Base-by-base conservation (phyloP, 2,113 vertebrate genomes). In the Myxocyprinus asiaticus region DNA sequence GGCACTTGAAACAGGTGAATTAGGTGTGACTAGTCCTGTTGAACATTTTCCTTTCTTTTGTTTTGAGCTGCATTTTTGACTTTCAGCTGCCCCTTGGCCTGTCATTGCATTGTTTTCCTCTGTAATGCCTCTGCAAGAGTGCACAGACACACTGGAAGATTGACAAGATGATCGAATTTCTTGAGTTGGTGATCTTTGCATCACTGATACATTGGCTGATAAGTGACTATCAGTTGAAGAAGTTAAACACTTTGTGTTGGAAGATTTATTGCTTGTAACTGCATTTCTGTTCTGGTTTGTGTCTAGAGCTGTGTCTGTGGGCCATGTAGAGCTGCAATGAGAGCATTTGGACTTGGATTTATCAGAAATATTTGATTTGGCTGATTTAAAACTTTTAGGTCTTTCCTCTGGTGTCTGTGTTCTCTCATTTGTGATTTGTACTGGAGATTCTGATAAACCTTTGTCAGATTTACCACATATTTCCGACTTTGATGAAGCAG, bases 41-140 rank as follows among this genome's bases (percentile, higher is more conserved):
- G 77, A 6, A 0, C 84, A 85, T 42, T 88, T 85, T 0, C n/a
- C 59, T 62, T 85, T 85, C 45, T 78, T 53, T 77, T 75, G 82
- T 79, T 75, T 84, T 17, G 81, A 87, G 51, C 80, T 64, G 44
- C 88, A 88, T 81, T 61, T 89, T 9, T 82, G 84, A 65, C 47
- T 51, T 15, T 65, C 62, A 10, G 7, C 12, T 55, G 48, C 12
- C 33, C 75, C 43, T 83, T 73, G 71, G 9, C 15, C 69, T 3
- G 82, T 83, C n/a, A 10, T 51, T 74, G 88, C 87, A 81, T 59
- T 22, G n/a, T 1, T 83, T 81, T 0, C 70, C 64, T 14, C 9
- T 83, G 50, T 82, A 86, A 50, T 81, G 80, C 12, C 14, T n/a
- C 4, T 12, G n/a, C 6, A 56, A 42, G 87, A 76, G 50, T 45